Evolutionary conservation across 2,797 vertebrate genomes (phyloP).

Genomic region (Apogon talboti): DNA sequence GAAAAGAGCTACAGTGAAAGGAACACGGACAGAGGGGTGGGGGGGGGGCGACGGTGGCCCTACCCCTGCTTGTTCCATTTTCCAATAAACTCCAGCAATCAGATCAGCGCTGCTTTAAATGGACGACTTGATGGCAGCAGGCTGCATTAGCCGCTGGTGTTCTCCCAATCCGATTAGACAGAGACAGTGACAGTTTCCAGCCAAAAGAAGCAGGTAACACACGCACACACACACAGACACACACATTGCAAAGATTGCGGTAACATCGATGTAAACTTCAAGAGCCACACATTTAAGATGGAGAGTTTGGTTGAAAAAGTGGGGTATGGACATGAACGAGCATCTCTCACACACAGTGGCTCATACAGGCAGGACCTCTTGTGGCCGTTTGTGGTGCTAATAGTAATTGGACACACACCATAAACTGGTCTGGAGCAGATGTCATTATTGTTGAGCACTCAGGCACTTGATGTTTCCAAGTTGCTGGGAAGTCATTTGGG

Average conservation of each 20-base stretch:
- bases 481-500: conserved; percentile 80
- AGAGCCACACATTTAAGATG: conserved; percentile 9
- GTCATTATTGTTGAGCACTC: conserved; percentile 79
- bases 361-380: conserved; percentile 72
- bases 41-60: conserved; percentile 6
- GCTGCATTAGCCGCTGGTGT: conserved; percentile 87
- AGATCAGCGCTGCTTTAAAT: conserved; percentile 89
- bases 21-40: conserved; percentile 23
- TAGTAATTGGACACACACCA: conserved; percentile 50
- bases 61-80: conserved; percentile 81
- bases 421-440: conserved; percentile 71
- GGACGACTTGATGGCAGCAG: conserved; percentile 86
- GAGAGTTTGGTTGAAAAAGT: neutral
- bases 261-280: conserved; percentile 19
- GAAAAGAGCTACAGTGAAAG: conserved; percentile 61
- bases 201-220: conserved; percentile 81
- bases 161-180: conserved; percentile 84
- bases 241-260: conserved; percentile 24
- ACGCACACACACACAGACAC: conserved; percentile 36
- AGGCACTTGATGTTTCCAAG: conserved; percentile 79
- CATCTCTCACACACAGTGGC: conserved; percentile 39
- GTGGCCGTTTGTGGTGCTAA: conserved; percentile 78
- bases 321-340: neutral
- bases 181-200: conserved; percentile 89
- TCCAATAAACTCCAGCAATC: conserved; percentile 88